Evolutionary conservation across 2,888 invertebrate genomes (phyloP).

Genomic region (Pseudococcus longispinus): DNA sequence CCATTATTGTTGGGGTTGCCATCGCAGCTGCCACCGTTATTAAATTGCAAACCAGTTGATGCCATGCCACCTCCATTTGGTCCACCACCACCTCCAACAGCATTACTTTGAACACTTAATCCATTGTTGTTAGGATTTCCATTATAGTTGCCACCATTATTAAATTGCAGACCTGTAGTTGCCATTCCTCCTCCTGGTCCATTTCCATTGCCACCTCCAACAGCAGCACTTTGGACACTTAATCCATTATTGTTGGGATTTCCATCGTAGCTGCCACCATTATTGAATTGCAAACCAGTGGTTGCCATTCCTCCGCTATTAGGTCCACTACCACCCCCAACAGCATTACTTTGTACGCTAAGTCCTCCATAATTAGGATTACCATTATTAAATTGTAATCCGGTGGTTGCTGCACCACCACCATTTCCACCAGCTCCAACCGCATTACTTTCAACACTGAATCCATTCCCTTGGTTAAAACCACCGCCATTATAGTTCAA

Average conservation of each 20-base stretch:
- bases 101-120: too few relatives aligned
- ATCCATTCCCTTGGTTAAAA: background rate
- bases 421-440: background rate
- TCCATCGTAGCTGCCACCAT: background rate
- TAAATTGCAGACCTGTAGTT: too few relatives aligned
- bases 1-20: background rate
- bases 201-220: background rate
- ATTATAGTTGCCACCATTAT: too few relatives aligned
- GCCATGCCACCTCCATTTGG: background rate
- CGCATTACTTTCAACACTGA: background rate
- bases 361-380: background rate
- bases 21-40: background rate
- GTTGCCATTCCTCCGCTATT: background rate
- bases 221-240: background rate
- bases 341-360: background rate
- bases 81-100: too few relatives aligned
- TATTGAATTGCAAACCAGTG: background rate
- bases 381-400: background rate
- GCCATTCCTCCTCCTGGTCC: background rate
- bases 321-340: background rate
- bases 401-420: background rate
- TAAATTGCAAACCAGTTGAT: background rate
- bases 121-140: too few relatives aligned
- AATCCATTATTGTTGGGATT: background rate
- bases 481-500: background rate